phyloP scores from a whole-genome alignment of 2,888 invertebrate genomes.

The Dilophus febrilis region DNA sequence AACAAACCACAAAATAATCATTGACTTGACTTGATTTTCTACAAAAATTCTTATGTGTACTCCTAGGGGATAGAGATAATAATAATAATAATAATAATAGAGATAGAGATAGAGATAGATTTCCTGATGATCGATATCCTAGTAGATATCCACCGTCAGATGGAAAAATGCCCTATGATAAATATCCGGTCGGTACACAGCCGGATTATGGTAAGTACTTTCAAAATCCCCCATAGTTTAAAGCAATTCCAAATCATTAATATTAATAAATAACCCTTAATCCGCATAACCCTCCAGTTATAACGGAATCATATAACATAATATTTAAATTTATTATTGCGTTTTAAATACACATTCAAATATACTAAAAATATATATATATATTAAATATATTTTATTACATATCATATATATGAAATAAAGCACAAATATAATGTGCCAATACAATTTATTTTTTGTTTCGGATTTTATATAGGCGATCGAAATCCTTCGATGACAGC shows the following conservation, averaged over 20 bases:
- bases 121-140: slow-evolving; percentile 27
- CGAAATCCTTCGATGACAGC: slow-evolving; percentile 11
- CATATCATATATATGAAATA: too few relatives aligned
- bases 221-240: too few relatives aligned
- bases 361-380: too few relatives aligned
- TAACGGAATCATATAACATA: too few relatives aligned
- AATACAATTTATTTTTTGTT: background rate
- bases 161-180: slow-evolving; percentile 19
- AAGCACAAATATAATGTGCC: background rate
- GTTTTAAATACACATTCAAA: too few relatives aligned
- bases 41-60: too few relatives aligned
- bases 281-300: too few relatives aligned
- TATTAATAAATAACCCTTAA: too few relatives aligned
- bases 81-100: slow-evolving; percentile 23
- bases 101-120: slow-evolving; percentile 26
- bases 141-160: slow-evolving; percentile 22
- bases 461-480: slow-evolving; percentile 24
- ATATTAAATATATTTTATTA: too few relatives aligned
- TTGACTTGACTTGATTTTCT: background rate
- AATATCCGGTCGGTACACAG: slow-evolving; percentile 17
- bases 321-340: too few relatives aligned
- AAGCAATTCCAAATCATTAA: too few relatives aligned
- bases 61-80: slow-evolving; percentile 18
- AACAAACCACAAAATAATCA: too few relatives aligned
- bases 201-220: slow-evolving; percentile 10